Percentiles rank a stretch among this genome's conserved stretches.
These are phyloP conservation scores for Nephrotoma appendiculata DNA, from an alignment of 2,888 invertebrate species.

Conservation along the genomic window DNA sequence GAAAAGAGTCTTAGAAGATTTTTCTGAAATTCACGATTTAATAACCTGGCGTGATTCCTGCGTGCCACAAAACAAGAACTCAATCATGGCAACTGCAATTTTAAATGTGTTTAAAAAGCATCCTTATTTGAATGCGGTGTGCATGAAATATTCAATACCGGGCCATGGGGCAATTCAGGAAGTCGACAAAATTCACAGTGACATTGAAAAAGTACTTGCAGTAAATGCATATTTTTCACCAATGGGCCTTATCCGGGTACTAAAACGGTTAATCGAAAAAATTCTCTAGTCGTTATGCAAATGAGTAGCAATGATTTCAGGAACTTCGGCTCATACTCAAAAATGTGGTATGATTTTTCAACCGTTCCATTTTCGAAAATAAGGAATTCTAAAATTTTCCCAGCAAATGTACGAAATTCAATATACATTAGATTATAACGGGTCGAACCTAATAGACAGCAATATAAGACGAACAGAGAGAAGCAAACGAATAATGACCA, in stretches of 20 bases:
- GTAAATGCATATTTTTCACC: no score
- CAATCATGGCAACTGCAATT: no score
- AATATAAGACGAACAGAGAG: background rate
- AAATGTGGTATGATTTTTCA: background rate
- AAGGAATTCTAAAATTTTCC: background rate
- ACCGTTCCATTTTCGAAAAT: background rate
- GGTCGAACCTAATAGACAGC: background rate
- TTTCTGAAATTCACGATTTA: background rate
- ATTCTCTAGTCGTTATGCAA: background rate
- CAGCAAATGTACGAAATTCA: background rate
- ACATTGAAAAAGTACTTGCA: no score
- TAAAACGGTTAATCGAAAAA: no score
- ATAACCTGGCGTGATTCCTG: background rate
- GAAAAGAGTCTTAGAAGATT: background rate
- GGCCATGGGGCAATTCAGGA: no score
- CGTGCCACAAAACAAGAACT: no score
- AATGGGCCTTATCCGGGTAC: background rate
- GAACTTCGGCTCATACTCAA: background rate
- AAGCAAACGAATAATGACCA: background rate
- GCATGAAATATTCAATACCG: no score
- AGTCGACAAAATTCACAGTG: no score
- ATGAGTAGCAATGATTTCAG: background rate
- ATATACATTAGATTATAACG: background rate
- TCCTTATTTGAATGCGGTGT: no score
- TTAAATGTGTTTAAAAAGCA: no score